Conservation (phyloP, 1,140 invertebrate genomes). For the Dolichoris vasculosae region DNA sequence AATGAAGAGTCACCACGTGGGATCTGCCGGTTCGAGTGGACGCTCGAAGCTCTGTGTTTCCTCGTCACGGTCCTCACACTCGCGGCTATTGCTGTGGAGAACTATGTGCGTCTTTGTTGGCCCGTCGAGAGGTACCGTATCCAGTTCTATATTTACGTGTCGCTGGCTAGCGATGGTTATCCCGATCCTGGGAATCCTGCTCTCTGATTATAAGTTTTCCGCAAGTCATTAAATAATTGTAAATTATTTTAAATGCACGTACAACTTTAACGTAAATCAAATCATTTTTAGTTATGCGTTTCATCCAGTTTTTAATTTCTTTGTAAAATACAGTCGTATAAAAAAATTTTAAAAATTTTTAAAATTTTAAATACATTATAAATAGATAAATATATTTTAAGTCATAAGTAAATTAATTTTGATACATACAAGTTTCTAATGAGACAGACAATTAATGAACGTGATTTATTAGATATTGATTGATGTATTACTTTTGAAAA, state of each 20-base stretch:
- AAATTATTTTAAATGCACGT: background rate
- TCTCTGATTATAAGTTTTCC: too few species aligned
- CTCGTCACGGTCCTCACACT: conserved; percentile 80
- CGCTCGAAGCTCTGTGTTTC: conserved; percentile 79
- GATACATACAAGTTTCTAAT: background rate
- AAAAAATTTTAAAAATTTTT: too few species aligned
- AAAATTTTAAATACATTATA: too few species aligned
- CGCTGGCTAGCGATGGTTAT: background rate
- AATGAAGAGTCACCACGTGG: conserved; percentile 73
- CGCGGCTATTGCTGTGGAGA: conserved; percentile 80
- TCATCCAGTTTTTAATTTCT: background rate
- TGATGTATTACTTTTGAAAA: background rate
- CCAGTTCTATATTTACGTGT: background rate
- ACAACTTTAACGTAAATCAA: background rate
- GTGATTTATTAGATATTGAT: background rate
- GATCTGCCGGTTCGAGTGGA: conserved; percentile 82
- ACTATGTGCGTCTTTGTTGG: conserved; percentile 78
- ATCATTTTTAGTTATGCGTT: background rate
- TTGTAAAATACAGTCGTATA: too few species aligned
- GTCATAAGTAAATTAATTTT: background rate
- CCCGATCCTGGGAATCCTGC: too few species aligned
- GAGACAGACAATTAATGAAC: background rate
- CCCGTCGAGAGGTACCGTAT: conserved; percentile 72
- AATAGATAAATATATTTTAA: background rate
- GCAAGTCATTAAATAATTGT: background rate